Evolutionary conservation across 37 sponge, comb jelly and placozoan species (phyloP).

Genomic region (Petrosia ficiformis): DNA sequence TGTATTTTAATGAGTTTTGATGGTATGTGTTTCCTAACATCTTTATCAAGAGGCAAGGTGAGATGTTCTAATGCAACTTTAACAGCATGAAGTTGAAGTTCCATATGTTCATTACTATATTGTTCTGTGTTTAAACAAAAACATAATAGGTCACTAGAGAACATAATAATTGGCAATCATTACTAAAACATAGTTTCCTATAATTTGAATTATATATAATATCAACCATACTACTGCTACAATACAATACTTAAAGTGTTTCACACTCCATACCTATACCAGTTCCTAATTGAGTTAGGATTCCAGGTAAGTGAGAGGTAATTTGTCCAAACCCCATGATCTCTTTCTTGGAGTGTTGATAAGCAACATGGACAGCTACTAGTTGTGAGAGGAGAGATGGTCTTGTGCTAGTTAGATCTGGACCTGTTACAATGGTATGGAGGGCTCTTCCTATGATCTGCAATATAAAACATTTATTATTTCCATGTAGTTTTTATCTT

Average conservation of each 20-base stretch:
- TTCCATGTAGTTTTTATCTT: neutral
- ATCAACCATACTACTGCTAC: too few species aligned
- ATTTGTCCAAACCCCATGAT: constrained; percentile 55
- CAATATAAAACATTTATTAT: neutral
- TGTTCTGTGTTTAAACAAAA: too few species aligned
- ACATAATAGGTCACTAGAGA: too few species aligned
- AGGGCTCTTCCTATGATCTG: constrained; percentile 31
- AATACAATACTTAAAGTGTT: too few species aligned
- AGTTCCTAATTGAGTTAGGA: constrained; percentile 12
- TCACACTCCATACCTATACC: too few species aligned
- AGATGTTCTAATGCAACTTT: neutral
- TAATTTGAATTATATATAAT: too few species aligned
- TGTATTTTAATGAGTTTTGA: constrained; percentile 13
- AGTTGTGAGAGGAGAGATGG: constrained; percentile 14
- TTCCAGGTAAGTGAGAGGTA: constrained; percentile 24
- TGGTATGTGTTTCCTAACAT: neutral
- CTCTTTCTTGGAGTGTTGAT: constrained; percentile 7
- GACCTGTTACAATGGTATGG: constrained; percentile 7
- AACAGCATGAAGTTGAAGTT: constrained; percentile 23
- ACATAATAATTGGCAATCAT: too few species aligned
- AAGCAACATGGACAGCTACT: constrained; percentile 51
- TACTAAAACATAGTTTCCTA: too few species aligned
- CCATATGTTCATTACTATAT: too few species aligned
- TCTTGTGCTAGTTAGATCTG: constrained; percentile 7
- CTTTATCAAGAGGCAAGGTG: neutral